phyloP scores from a whole-genome alignment of 2,113 vertebrate genomes.

The Elachura formosa region DNA sequence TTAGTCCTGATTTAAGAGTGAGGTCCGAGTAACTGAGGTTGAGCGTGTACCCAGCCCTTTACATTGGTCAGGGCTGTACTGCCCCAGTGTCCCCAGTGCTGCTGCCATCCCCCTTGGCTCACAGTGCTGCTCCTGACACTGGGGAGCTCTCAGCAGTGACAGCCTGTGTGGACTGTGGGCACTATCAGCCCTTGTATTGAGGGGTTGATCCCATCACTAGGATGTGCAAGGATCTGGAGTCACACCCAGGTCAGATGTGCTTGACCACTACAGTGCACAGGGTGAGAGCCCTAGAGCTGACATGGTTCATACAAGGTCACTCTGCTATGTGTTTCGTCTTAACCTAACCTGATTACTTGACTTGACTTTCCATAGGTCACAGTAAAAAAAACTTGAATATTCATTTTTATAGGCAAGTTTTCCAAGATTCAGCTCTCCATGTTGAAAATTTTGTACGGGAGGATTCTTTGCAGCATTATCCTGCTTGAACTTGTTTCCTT shows the following conservation, averaged over 20 bases:
- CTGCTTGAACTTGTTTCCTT: not conserved
- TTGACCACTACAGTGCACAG: not conserved
- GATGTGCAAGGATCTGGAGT: not conserved
- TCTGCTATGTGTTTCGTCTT: not conserved
- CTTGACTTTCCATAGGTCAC: not conserved
- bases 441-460: not conserved
- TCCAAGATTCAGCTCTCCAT: not conserved
- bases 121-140: not conserved
- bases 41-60: not conserved
- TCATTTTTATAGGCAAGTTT: not conserved
- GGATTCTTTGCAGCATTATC: not conserved
- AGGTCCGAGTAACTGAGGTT: not conserved
- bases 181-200: not conserved
- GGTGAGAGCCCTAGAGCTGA: not conserved
- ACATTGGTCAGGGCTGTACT: not conserved
- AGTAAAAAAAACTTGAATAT: not conserved
- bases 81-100: not conserved
- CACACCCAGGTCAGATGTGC: not conserved
- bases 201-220: not conserved
- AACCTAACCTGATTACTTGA: not conserved
- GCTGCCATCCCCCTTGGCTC: not conserved
- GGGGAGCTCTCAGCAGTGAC: not conserved
- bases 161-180: not conserved
- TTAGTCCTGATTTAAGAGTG: not conserved
- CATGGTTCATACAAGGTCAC: not conserved